Base-by-base conservation (phyloP, 2,113 vertebrate genomes). In the Copsychus sechellarum region DNA sequence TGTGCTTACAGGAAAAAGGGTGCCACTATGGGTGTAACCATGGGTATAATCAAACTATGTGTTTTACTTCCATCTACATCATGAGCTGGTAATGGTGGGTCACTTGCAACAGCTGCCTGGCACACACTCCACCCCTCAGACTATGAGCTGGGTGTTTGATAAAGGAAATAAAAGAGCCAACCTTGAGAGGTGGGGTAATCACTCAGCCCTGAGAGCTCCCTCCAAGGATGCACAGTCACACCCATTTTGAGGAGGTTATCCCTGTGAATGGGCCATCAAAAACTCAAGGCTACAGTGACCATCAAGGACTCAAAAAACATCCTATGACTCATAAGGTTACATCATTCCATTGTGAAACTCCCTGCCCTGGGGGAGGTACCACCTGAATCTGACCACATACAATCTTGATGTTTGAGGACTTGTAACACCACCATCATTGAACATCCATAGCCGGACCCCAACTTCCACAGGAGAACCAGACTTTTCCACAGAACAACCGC, bases 401-500 rank as follows among this genome's bases (percentile, higher is more conserved):
- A 20, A 60, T 21, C 31, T 51, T 31, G 21, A 21, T 2, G 3
- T 82, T 5, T 71, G 47, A 42, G 21, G 36, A 25, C 17, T 21
- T 83, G 47, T 38, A 26, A 53, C 8, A 31, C 10, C 31, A 61
- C 6, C 25, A 25, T 10, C 31, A 82, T 33, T 43, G 66, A 31
- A 83, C 6, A 25, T 25, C 47, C 21, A 31, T 4, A 43, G 56
- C 16, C 34, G 10, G 16, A 51, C 12, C 36, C 3, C 4, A 43
- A 43, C 26, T 20, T 70, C 9, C 54, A 70, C 20, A 42, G 54
- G 34, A 14, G 2, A 24, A 70, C 36, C 54, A 50, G 31, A 31
- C 5, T 15, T 19, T 70, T 24, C 36, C 66, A 51, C 15, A 31
- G 31, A 20, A 51, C 0, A 3, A 29, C 31, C 0, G 0, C 31